Evolutionary conservation across 2,888 invertebrate genomes (phyloP), one percentile per base, ranked within the genome.

Genomic region (Hydrotaea cyrtoneurina): DNA sequence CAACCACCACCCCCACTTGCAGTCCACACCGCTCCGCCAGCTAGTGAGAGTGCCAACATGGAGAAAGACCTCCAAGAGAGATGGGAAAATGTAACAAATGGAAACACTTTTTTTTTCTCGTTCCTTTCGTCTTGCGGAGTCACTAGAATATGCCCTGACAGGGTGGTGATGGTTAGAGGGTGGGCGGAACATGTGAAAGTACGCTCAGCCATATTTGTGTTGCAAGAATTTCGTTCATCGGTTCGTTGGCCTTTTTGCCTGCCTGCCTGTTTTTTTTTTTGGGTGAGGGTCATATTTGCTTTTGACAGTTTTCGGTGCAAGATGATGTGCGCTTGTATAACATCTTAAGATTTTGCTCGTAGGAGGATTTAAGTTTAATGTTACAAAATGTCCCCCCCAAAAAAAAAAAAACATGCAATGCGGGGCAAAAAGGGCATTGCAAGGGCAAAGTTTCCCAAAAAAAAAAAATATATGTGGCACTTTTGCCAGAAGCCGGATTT

Each of bases 231-330:
- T 39, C 39, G 39, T 39, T 39, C 7, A 1, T 39, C 10, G 7
- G 13, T 13, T 39, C 11, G 39, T 39, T 39, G 8, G 8, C 31
- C 31, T 31, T 31, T 31, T 39, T 64, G 66, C 13, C 2, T 4
- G n/a, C 53, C 13, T 64, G 26, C 57, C 50, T 66, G 17, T 66
- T 15, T 31, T 31, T 23, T 17, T 75, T 81, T 82, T 85, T 26
- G 80, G 79, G 85, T 85, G 84, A 84, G 80, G 84, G 84, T 84
- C 84, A 84, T 78, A 46, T 71, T 31, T 69, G 69, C 69, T 23
- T 69, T 13, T 43, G 69, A 46, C 69, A 43, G 21, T 69, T 66
- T 69, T 13, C 31, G 62, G 62, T n/a, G 62, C 62, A 62, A 62
- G 31, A 31, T 62, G 62, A 15, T 39, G 17, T 64, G 66, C 4